These are phyloP conservation scores for Eclectus roratus DNA, from an alignment of 2,113 vertebrate species.

Conservation along the genomic window DNA sequence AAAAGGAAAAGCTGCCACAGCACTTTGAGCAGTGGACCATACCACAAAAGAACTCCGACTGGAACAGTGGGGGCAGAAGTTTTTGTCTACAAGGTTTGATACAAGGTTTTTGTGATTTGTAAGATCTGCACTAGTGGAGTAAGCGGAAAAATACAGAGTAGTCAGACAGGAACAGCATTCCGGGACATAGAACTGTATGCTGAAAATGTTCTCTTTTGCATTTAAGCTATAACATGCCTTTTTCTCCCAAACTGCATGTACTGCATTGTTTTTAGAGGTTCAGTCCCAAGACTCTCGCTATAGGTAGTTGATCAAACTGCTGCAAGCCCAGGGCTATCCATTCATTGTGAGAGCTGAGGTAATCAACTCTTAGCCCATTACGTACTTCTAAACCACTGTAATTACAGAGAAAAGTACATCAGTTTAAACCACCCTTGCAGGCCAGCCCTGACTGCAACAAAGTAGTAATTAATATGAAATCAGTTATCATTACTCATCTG, in stretches of 20 bases:
- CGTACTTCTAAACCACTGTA: not conserved
- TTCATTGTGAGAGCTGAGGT: not conserved
- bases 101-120: not conserved
- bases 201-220: not conserved
- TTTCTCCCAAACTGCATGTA: not conserved
- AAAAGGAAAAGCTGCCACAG: not conserved
- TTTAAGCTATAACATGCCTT: not conserved
- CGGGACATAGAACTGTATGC: not conserved
- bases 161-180: not conserved
- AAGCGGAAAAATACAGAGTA: not conserved
- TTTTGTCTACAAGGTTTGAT: not conserved
- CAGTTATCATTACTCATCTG: not conserved
- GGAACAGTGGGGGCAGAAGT: not conserved
- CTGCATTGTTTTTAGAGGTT: not conserved
- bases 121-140: not conserved
- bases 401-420: not conserved
- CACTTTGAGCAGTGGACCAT: not conserved
- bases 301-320: not conserved
- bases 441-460: not conserved
- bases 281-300: not conserved
- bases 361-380: not conserved
- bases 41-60: not conserved
- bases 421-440: not conserved
- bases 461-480: conserved; percentile 3
- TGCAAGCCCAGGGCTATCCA: not conserved